Percentiles rank a stretch among this genome's conserved stretches.
These are phyloP conservation scores for Oreortyx pictus DNA, from an alignment of 2,797 vertebrate species.

Conservation along the genomic window DNA sequence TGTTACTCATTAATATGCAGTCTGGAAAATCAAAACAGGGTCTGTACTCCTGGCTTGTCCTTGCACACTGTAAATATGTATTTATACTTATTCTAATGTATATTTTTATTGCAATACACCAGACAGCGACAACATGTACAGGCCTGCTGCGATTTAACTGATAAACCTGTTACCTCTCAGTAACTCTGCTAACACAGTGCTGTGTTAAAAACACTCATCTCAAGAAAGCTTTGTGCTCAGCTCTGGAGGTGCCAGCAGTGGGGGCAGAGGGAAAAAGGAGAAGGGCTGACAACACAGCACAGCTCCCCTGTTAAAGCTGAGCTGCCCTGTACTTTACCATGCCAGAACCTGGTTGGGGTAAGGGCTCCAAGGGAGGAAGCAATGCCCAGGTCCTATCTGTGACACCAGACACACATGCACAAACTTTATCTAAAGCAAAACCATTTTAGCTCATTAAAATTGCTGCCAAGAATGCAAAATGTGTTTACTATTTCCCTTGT, in stretches of 20 bases:
- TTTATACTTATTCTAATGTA: conserved; percentile 59
- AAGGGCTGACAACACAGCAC: background rate
- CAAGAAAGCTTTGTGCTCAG: background rate
- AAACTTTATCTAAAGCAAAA: background rate
- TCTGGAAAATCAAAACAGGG: background rate
- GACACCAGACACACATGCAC: background rate
- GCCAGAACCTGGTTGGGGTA: background rate
- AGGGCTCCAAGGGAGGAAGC: background rate
- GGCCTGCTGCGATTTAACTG: conserved; percentile 50
- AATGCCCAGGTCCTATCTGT: background rate
- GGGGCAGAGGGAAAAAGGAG: background rate
- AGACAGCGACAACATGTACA: conserved; percentile 31
- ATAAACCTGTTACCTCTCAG: conserved; percentile 37
- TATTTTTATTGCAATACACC: conserved; percentile 62
- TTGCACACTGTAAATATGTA: conserved; percentile 65
- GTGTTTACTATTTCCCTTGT: background rate
- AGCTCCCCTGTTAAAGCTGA: background rate
- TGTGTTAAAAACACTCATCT: background rate
- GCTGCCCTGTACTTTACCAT: background rate
- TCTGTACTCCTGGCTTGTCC: conserved; percentile 47
- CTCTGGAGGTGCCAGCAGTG: background rate
- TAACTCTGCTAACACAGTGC: background rate
- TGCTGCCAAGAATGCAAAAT: background rate
- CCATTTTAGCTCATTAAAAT: background rate
- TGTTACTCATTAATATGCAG: background rate